Percentiles rank a stretch among this genome's conserved stretches.
Evolutionary conservation across 1,140 invertebrate genomes (phyloP).

Genomic region (Coenobita brevimanus): DNA sequence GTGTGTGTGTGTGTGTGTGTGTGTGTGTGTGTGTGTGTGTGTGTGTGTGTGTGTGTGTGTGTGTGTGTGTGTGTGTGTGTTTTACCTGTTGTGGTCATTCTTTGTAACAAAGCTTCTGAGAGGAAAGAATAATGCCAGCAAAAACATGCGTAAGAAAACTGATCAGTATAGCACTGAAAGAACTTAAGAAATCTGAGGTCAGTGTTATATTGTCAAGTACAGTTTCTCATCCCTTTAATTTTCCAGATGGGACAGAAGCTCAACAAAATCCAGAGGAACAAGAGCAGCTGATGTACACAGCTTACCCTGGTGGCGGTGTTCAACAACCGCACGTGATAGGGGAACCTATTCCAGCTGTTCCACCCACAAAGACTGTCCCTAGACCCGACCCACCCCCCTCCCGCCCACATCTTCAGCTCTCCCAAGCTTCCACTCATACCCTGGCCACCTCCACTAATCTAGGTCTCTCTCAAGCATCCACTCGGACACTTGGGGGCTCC

Average conservation of each 20-base stretch:
- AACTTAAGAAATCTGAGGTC: too few species aligned
- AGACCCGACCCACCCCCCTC: constrained; percentile 12
- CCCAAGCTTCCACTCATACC: constrained; percentile 52
- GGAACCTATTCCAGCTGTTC: too few species aligned
- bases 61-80: background rate
- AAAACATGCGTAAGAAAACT: too few species aligned
- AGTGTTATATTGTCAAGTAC: too few species aligned
- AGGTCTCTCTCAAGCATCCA: constrained; percentile 51
- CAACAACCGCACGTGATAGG: too few species aligned
- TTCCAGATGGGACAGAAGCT: constrained; percentile 24
- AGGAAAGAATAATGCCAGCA: too few species aligned
- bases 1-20: too few species aligned
- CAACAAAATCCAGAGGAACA: constrained; percentile 43
- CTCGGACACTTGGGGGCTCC: constrained; percentile 44
- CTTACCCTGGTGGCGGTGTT: background rate
- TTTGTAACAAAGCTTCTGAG: too few species aligned
- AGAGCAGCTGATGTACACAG: constrained; percentile 45
- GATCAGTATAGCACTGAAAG: too few species aligned
- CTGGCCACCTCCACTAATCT: constrained; percentile 51
- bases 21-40: background rate
- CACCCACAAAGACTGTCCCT: background rate
- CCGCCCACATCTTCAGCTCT: constrained; percentile 56
- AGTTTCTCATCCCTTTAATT: too few species aligned
- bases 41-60: background rate
- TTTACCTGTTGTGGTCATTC: background rate